Percentiles rank a stretch among this genome's conserved stretches.
These are phyloP conservation scores for Rhodophaea formosa DNA, from an alignment of 2,888 invertebrate species.

Conservation along the genomic window DNA sequence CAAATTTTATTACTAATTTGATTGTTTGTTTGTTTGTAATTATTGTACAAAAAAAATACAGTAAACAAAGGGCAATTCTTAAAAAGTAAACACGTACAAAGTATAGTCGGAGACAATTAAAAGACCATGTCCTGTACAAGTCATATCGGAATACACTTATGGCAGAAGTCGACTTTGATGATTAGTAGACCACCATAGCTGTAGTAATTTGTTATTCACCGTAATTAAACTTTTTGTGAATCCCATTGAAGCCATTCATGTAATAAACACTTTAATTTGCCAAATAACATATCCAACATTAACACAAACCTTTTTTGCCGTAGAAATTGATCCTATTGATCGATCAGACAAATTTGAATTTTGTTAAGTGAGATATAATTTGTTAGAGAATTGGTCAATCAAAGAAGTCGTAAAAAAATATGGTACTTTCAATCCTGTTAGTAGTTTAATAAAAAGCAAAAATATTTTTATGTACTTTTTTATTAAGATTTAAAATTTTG, in stretches of 20 bases:
- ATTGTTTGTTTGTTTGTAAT: too few relatives aligned
- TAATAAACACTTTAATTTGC: neutral
- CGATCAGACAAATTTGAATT: neutral
- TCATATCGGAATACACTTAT: too few relatives aligned
- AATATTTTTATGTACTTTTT: neutral
- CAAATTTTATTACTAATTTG: too few relatives aligned
- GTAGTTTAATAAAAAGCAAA: neutral
- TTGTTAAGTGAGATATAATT: neutral
- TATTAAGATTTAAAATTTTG: too few relatives aligned
- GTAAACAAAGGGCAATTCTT: too few relatives aligned
- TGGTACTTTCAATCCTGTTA: neutral
- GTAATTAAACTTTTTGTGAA: neutral
- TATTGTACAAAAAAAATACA: too few relatives aligned
- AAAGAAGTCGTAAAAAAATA: neutral
- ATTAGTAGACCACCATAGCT: too few relatives aligned
- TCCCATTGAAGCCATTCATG: neutral
- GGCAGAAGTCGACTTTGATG: too few relatives aligned
- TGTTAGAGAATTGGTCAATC: constrained; percentile 5
- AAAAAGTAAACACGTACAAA: too few relatives aligned
- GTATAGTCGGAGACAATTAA: too few relatives aligned
- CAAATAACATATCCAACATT: neutral
- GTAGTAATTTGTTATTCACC: neutral
- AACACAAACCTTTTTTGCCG: neutral
- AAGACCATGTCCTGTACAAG: too few relatives aligned
- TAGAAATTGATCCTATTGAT: neutral